phyloP scores from a whole-genome alignment of 1,140 invertebrate genomes.

The Battus philenor region DNA sequence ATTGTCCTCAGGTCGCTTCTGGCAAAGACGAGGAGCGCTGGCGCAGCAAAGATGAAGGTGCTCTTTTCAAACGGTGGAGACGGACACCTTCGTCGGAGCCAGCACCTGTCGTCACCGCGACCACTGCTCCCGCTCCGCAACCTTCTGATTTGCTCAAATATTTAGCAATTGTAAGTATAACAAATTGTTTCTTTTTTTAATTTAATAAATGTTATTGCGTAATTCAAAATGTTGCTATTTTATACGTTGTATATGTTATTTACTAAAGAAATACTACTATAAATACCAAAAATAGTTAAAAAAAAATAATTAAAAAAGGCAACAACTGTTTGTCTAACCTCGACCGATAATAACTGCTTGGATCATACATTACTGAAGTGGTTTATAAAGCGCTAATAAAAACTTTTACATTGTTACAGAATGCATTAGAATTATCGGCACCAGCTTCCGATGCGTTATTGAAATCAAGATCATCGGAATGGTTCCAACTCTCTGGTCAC shows the following conservation, averaged over 20 bases:
- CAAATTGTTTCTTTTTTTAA: too few species aligned
- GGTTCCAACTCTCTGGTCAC: conserved; percentile 97
- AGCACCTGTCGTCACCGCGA: conserved; percentile 31
- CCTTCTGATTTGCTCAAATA: conserved; percentile 71
- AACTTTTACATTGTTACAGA: conserved; percentile 80
- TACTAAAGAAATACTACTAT: too few species aligned
- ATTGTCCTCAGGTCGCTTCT: conserved; percentile 68
- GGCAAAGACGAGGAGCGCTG: conserved; percentile 67
- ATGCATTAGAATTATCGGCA: conserved; percentile 93
- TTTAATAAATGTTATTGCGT: too few species aligned
- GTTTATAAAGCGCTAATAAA: conserved; percentile 8
- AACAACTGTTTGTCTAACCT: background rate
- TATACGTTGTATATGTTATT: background rate
- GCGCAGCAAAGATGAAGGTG: conserved; percentile 62
- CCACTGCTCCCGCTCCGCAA: conserved; percentile 43
- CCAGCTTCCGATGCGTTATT: conserved; percentile 92
- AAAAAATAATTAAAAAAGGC: too few species aligned
- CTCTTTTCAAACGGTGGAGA: conserved; percentile 61
- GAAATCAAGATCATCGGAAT: conserved; percentile 82
- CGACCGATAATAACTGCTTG: conserved; percentile 8
- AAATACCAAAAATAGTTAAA: too few species aligned
- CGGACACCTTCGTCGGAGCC: conserved; percentile 43
- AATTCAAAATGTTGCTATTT: too few species aligned
- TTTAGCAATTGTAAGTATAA: conserved; percentile 71
- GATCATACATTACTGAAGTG: background rate